Base-by-base conservation (phyloP, 2,113 vertebrate species). In the Tretioscincus oriximinensis region DNA sequence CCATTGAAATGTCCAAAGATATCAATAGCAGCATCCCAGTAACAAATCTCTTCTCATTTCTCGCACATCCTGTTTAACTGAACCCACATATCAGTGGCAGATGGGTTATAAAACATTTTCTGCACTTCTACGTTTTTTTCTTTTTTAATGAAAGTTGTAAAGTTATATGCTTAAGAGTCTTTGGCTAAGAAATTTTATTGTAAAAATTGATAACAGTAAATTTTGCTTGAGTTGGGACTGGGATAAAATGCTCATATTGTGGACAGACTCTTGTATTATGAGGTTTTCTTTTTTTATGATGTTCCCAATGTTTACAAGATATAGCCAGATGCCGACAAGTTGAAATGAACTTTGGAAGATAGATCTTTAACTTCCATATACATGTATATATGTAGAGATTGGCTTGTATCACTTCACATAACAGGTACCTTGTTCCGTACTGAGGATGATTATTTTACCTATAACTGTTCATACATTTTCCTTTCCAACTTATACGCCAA, bases 31-130 rank as follows among this genome's bases (percentile, higher is more conserved):
- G 74, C 24, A 84, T 6, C 87, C 88, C 88, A 92, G 89, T 69
- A 93, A 86, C 85, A 92, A 90, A 77, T 84, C 77, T 90, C 88
- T 78, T 83, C 81, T 88, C 68, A 85, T 84, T 88, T 84, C 81
- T 84, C 87, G 60, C 85, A 91, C 1, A 84, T 80, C 83, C 88
- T 88, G 85, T 92, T 92, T 91, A 89, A 90, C 51, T 81, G 76
- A 86, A 91, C 72, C 81, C 49, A 89, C 83, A 1, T 88, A 93
- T 92, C 87, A 89, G 84, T 86, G 84, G 84, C 90, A 88, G 88
- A 93, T 90, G 90, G 82, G 87, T 88, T 90, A 88, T 83, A 91
- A 92, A 93, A 90, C 73, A 88, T 78, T 87, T 91, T 91, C 92
- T 90, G 93, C 83, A 88, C 83, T 92, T 91, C 91, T 92, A 93